Evolutionary conservation across 2,113 vertebrate genomes (phyloP), one percentile per base, ranked within the genome.

Genomic region (Protobothrops mucrosquamatus): DNA sequence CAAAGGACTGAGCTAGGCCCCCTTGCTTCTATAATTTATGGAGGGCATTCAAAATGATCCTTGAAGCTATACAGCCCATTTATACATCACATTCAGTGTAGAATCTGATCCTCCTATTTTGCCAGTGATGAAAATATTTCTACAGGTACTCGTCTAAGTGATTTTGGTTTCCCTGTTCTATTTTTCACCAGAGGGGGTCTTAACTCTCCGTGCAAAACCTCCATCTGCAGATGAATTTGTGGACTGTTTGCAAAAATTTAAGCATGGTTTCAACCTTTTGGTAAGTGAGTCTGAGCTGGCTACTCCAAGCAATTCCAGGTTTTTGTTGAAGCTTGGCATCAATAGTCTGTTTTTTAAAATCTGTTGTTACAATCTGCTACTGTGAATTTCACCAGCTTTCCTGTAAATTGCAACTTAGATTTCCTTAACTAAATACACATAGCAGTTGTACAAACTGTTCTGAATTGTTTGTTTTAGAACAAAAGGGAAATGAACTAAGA

Each of bases 191-290:
- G 99, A 99, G 98, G 99, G 99, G 57, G 98, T 99, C 94, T 98
- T 99, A 92, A 99, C 99, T 0, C 98, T 99, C 87, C 97, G 99
- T 90, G 98, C 99, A 90, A 99, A 98, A 93, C 98, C 99, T 7
- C 99, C 99, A 0, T 90, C 95, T 46, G 98, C 98, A 92, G 98
- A 99, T 29, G 99, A 99, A 92, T 99, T 99, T 89, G 34, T 99
- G 2, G 98, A 99, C 96, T 99, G 99, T 96, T 98, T 99, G 93
- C 99, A 99, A 96, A 99, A 99, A 94, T 99, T 99, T 97, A 99
- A 99, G 94, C 98, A 99, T 93, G 99, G 98, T 92, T 99, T 99
- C 97, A 99, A 99, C 95, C 98, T 99, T 94, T 98, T 99, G 98
- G 99, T 99, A 97, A 96, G 98, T 97, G 56, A 6, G 10, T 90